Base-by-base conservation (phyloP, 1,140 invertebrate genomes). In the Megathymus violae region DNA sequence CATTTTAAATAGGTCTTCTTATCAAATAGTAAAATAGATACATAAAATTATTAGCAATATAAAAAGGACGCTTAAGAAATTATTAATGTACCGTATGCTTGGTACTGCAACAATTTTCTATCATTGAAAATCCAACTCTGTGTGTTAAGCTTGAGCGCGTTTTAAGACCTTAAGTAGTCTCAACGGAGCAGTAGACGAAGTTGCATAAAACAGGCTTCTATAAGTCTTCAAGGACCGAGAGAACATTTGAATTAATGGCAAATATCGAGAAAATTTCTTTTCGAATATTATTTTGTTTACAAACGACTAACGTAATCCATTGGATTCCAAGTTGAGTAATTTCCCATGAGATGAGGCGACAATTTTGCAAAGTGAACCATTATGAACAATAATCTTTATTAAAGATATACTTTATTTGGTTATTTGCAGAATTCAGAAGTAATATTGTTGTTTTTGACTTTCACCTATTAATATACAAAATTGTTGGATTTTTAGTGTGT, bases 251-350 rank as follows among this genome's bases (percentile, higher is more conserved):
- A 46, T 62, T 44, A 40, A 62, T 41, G 59, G 31, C 31, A 62
- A 44, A 16, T 47, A 36, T 46, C 15, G 50, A 34, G 58, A 38
- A 31, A 31, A 31, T 10, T 40, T 41, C 43, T 62, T 62, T 47
- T 19, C 16, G 9, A 48, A 56, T 43, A 27, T 56, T 56, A n/a
- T 41, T 56, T 56, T 41, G 19, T 14, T 48, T 48, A 48, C 25
- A 48, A 27, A 43, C 52, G 38, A 56, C 22, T 56, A 56, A 56
- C 41, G 52, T 54, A 41, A 62, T 62, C 34, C 43, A 52, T 62
- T 52, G 41, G 31, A 52, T 46, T 62, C 41, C 48, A 62, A 52
- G 60, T 47, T 44, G 48, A 36, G 10, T 50, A 52, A 62, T 62
- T 62, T 62, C 61, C 61, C 61, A 9, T 0, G 61, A 54, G 61